These are phyloP conservation scores for Sturnira hondurensis DNA, from an alignment of 2,113 vertebrate species.

Conservation along the genomic window DNA sequence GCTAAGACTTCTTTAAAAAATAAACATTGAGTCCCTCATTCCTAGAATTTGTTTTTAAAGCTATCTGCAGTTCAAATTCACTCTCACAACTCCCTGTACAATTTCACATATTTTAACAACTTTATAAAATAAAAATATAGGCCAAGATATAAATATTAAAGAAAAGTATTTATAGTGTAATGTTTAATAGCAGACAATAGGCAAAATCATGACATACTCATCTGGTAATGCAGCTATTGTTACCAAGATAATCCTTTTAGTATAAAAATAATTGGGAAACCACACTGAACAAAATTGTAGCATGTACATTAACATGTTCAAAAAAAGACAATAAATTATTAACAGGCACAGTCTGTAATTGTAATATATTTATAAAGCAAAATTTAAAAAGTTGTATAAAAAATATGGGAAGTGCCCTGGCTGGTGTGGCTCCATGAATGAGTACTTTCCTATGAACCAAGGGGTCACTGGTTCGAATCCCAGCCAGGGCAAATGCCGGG, in stretches of 20 bases:
- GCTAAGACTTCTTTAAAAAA: not conserved
- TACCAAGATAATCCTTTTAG: not conserved
- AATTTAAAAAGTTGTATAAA: not conserved
- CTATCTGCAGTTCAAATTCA: conserved; percentile 1
- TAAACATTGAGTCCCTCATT: not conserved
- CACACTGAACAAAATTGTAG: not conserved
- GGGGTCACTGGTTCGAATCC: too few relatives aligned
- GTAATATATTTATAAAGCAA: not conserved
- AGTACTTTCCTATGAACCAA: too few relatives aligned
- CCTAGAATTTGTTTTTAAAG: conserved; percentile 25
- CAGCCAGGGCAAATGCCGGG: too few relatives aligned
- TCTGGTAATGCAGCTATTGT: not conserved
- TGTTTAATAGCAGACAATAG: conserved; percentile 23
- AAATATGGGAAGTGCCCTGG: not conserved
- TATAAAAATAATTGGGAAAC: not conserved
- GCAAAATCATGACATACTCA: not conserved
- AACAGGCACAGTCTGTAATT: not conserved
- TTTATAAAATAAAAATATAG: conserved; percentile 47
- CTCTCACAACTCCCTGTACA: not conserved
- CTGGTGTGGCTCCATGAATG: too few relatives aligned
- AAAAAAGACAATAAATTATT: conserved; percentile 8
- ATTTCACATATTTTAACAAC: conserved; percentile 17
- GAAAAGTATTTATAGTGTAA: not conserved
- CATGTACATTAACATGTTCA: not conserved
- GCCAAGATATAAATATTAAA: not conserved